Evolutionary conservation across 2,113 vertebrate genomes (phyloP).

Genomic region (Thinocorus orbignyianus): DNA sequence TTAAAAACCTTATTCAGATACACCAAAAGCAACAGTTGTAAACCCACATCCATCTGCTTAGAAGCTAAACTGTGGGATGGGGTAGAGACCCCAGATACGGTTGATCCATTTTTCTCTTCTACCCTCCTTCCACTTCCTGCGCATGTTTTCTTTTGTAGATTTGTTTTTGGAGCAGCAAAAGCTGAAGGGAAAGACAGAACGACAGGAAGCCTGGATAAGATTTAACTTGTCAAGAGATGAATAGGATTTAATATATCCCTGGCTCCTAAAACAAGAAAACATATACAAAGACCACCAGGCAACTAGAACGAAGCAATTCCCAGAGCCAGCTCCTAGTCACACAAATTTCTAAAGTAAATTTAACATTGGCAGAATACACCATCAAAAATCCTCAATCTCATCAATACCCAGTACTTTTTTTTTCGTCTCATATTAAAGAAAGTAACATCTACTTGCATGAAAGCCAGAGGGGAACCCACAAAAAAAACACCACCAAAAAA

Average conservation of each 20-base stretch:
- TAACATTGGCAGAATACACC: not conserved
- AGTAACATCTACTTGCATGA: not conserved
- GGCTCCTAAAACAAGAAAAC: not conserved
- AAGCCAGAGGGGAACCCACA: not conserved
- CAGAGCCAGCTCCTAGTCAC: not conserved
- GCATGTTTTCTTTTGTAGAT: not conserved
- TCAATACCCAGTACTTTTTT: not conserved
- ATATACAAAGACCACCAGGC: not conserved
- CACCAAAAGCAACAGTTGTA: conserved; percentile 1
- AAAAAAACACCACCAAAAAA: not conserved
- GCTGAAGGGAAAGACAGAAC: not conserved
- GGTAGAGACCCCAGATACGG: conserved; percentile 38
- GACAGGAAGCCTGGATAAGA: not conserved
- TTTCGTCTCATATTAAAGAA: not conserved
- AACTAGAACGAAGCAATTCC: not conserved
- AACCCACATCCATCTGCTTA: conserved; percentile 66
- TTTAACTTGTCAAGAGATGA: conserved; percentile 24
- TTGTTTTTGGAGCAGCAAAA: conserved; percentile 27
- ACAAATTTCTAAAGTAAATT: not conserved
- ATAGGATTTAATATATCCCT: not conserved
- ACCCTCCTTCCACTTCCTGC: conserved; percentile 22
- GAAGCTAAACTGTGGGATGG: conserved; percentile 54
- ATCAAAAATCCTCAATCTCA: not conserved
- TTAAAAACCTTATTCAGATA: conserved; percentile 36
- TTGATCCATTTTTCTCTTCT: conserved; percentile 30